Evolutionary conservation across 2,888 invertebrate species (phyloP).

Genomic region (Polydrusus tereticollis): DNA sequence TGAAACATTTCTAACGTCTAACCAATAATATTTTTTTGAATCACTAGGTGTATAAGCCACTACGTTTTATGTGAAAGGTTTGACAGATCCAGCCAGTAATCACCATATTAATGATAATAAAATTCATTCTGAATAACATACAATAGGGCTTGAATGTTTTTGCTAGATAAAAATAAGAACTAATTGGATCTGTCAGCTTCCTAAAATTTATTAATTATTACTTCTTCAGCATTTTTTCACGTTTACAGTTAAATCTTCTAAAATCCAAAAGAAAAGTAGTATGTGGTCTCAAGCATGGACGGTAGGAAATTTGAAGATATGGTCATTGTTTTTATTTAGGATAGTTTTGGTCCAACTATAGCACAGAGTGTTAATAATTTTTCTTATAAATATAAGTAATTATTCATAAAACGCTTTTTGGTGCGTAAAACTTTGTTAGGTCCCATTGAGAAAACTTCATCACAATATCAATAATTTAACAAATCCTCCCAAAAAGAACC

Average conservation of each 20-base stretch:
- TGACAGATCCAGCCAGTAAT: neutral
- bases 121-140: no score
- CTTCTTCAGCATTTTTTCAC: no score
- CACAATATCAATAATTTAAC: constrained; percentile 27
- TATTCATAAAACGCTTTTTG: constrained; percentile 16
- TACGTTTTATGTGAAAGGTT: constrained; percentile 22
- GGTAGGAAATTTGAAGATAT: constrained; percentile 37
- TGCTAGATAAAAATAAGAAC: neutral
- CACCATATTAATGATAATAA: neutral
- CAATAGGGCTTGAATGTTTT: neutral
- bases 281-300: constrained; percentile 47
- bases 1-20: constrained; percentile 24
- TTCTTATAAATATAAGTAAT: neutral
- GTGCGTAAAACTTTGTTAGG: constrained; percentile 37
- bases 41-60: constrained; percentile 40
- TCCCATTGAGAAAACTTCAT: constrained; percentile 34
- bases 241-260: neutral
- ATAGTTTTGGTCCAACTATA: constrained; percentile 43
- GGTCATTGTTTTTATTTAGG: constrained; percentile 27
- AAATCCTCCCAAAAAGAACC: neutral
- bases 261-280: neutral
- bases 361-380: constrained; percentile 27
- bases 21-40: constrained; percentile 19
- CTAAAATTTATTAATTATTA: neutral
- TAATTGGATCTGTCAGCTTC: neutral